Percentiles rank a stretch among this genome's conserved stretches.
phyloP scores from a whole-genome alignment of 2,888 invertebrate species.

The Orchesellides sinensis region DNA sequence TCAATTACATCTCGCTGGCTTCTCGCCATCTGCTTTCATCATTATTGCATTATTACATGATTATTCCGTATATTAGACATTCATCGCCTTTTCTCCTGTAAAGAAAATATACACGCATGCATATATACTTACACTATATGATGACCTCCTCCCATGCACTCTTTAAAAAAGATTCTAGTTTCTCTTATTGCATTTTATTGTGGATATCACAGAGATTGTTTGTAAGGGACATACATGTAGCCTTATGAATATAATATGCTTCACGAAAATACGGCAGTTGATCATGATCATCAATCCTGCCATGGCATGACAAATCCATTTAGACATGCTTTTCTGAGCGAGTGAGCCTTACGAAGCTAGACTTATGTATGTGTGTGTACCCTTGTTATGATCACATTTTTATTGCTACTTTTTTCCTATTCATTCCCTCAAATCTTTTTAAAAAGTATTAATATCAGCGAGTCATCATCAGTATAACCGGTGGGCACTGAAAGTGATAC shows the following conservation, averaged over 20 bases:
- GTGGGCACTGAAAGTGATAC: no score
- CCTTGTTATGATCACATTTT: slow-evolving; percentile 53
- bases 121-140: no score
- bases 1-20: slow-evolving; percentile 48
- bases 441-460: not conserved
- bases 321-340: slow-evolving; percentile 44
- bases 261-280: no score
- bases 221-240: no score
- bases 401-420: slow-evolving; percentile 37
- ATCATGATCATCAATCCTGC: slow-evolving; percentile 52
- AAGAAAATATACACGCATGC: not conserved
- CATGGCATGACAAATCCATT: slow-evolving; percentile 55
- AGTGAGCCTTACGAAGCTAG: not conserved
- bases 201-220: not conserved
- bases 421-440: not conserved
- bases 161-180: no score
- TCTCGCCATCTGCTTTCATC: slow-evolving; percentile 55
- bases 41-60: slow-evolving; percentile 47
- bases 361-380: not conserved
- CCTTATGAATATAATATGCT: no score
- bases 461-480: not conserved
- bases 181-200: not conserved
- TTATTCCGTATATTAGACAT: slow-evolving; percentile 18
- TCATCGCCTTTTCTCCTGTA: no score
- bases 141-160: not conserved